Evolutionary conservation across 2,113 vertebrate genomes (phyloP).

Genomic region (Hyperopisus bebe): DNA sequence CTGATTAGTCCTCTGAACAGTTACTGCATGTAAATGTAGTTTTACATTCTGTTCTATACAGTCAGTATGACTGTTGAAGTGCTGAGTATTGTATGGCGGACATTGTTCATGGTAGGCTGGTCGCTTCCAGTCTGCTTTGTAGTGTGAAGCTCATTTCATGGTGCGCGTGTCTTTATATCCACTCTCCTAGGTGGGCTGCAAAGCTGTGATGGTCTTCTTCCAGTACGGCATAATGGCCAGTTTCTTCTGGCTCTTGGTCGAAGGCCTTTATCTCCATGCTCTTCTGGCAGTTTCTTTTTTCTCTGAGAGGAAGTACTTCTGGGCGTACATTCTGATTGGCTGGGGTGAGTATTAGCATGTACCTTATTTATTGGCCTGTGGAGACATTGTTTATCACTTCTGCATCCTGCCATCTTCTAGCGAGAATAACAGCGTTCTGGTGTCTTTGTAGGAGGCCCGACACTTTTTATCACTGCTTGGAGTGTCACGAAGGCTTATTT

Average conservation of each 20-base stretch:
- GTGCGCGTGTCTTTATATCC: neutral
- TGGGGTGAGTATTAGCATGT: conserved; percentile 75
- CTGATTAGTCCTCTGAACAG: neutral
- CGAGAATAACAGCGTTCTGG: conserved; percentile 17
- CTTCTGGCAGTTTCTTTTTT: conserved; percentile 88
- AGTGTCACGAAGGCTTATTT: conserved; percentile 67
- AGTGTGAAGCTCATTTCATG: neutral
- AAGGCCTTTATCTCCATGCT: conserved; percentile 87
- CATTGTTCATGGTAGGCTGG: neutral
- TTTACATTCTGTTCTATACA: neutral
- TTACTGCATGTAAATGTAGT: neutral
- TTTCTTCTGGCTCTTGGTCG: conserved; percentile 91
- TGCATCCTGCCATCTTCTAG: neutral
- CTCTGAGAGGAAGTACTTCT: conserved; percentile 85
- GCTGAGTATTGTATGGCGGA: neutral
- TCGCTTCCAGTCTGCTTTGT: neutral
- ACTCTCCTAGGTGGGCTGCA: conserved; percentile 71
- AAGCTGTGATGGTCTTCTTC: conserved; percentile 84
- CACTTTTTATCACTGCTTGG: conserved; percentile 79
- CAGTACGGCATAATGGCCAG: conserved; percentile 92
- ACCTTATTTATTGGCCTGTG: neutral
- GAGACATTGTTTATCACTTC: neutral
- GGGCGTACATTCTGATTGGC: conserved; percentile 80
- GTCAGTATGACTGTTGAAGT: neutral
- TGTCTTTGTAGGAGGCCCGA: conserved; percentile 70